Percentiles rank a stretch among this genome's conserved stretches.
Conservation (phyloP, 2,888 invertebrate genomes). For the Lithophane semibrunnea region DNA sequence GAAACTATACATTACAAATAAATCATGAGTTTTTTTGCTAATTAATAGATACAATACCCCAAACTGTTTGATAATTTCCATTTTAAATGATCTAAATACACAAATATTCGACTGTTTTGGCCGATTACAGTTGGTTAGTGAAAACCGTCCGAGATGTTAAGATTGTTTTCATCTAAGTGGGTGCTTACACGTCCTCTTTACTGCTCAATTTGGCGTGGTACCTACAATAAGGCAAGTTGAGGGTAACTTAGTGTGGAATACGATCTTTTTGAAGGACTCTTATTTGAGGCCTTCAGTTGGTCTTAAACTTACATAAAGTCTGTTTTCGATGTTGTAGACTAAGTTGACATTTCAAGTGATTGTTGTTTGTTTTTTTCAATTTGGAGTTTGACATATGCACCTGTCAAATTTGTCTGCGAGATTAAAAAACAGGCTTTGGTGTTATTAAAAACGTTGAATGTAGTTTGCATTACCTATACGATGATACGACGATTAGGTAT, state of each 20-base stretch:
- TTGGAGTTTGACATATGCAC: too few relatives aligned
- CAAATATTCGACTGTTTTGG: constrained; percentile 22
- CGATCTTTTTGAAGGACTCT: constrained; percentile 34
- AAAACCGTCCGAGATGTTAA: constrained; percentile 40
- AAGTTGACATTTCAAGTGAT: too few relatives aligned
- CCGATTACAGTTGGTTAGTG: constrained; percentile 29
- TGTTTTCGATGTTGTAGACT: too few relatives aligned
- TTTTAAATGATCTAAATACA: not conserved
- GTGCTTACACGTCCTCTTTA: constrained; percentile 73
- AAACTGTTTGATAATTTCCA: not conserved
- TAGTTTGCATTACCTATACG: too few relatives aligned
- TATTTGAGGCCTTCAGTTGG: not conserved
- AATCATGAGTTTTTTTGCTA: not conserved
- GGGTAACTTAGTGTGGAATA: constrained; percentile 65
- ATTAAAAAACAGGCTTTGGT: too few relatives aligned
- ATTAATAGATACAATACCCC: not conserved
- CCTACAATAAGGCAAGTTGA: constrained; percentile 64
- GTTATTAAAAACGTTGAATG: too few relatives aligned
- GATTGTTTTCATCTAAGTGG: constrained; percentile 71
- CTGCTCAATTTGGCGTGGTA: constrained; percentile 76
- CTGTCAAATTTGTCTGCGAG: too few relatives aligned
- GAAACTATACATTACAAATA: not conserved
- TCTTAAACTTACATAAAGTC: not conserved
- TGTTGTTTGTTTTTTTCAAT: too few relatives aligned
- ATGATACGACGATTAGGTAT: too few relatives aligned